phyloP scores from a whole-genome alignment of 2,888 invertebrate species.

The Suillia variegata region DNA sequence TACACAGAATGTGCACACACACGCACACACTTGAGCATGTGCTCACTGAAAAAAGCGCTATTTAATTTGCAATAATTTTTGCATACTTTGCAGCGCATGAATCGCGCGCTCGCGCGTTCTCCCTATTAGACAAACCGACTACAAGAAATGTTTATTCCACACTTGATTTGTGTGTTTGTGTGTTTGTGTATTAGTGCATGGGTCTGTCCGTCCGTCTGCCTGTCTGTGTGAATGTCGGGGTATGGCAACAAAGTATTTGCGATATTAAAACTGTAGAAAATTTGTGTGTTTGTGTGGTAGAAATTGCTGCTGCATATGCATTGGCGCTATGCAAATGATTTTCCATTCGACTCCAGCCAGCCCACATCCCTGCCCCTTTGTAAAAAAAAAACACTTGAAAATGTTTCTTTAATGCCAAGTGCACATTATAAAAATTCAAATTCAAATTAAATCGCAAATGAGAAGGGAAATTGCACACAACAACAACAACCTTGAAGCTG shows the following conservation, averaged over 20 bases:
- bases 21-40: constrained; percentile 7
- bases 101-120: constrained; percentile 9
- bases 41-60: constrained; percentile 6
- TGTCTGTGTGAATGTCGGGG: too few relatives aligned
- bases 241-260: background rate
- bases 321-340: constrained; percentile 5
- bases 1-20: too few relatives aligned
- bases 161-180: constrained; percentile 12
- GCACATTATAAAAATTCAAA: too few relatives aligned
- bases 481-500: constrained; percentile 8
- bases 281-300: too few relatives aligned
- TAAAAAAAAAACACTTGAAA: too few relatives aligned
- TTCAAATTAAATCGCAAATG: too few relatives aligned
- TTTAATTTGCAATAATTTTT: constrained; percentile 19
- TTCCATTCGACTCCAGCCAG: too few relatives aligned
- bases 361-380: too few relatives aligned
- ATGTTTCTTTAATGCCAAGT: too few relatives aligned
- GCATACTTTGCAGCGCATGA: constrained; percentile 15
- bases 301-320: background rate
- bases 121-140: constrained; percentile 2
- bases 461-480: background rate
- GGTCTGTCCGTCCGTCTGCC: too few relatives aligned
- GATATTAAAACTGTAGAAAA: too few relatives aligned
- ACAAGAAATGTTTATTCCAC: constrained; percentile 14
- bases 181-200: too few relatives aligned